phyloP scores from a whole-genome alignment of 2,113 vertebrate genomes.

The Uria lomvia region DNA sequence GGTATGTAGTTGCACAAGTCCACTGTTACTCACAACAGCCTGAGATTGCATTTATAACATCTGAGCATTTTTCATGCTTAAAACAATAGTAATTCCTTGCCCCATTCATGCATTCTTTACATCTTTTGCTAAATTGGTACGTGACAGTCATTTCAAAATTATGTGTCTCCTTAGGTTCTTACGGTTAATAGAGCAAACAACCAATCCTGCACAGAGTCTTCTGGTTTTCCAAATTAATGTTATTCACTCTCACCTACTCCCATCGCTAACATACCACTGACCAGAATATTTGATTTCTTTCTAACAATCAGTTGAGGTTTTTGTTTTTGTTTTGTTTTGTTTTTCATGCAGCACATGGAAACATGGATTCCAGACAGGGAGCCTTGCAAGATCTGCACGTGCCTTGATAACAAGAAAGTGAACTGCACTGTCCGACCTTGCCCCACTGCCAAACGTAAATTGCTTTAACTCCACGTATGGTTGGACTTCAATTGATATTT shows the following conservation, averaged over 20 bases:
- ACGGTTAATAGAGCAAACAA: not conserved
- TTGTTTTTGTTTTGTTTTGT: not conserved
- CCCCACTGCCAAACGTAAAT: conserved; percentile 77
- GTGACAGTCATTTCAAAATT: not conserved
- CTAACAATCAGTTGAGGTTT: not conserved
- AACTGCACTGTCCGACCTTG: conserved; percentile 87
- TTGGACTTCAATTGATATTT: not conserved
- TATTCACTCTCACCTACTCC: not conserved
- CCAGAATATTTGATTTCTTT: not conserved
- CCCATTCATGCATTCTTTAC: not conserved
- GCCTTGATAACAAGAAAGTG: conserved; percentile 80
- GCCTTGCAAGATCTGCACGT: conserved; percentile 89
- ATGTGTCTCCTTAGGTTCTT: not conserved
- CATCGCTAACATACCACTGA: not conserved
- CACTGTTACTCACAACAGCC: not conserved
- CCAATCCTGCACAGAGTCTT: not conserved
- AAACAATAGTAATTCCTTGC: not conserved
- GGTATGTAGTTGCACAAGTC: not conserved
- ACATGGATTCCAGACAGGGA: conserved; percentile 85
- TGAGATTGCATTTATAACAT: not conserved
- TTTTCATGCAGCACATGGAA: conserved; percentile 78
- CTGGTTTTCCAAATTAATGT: not conserved
- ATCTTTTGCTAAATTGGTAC: not conserved
- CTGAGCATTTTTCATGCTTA: not conserved
- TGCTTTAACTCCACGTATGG: not conserved